Evolutionary conservation across 2,797 vertebrate genomes (phyloP).

Genomic region (Buphagus erythrorhynchus): DNA sequence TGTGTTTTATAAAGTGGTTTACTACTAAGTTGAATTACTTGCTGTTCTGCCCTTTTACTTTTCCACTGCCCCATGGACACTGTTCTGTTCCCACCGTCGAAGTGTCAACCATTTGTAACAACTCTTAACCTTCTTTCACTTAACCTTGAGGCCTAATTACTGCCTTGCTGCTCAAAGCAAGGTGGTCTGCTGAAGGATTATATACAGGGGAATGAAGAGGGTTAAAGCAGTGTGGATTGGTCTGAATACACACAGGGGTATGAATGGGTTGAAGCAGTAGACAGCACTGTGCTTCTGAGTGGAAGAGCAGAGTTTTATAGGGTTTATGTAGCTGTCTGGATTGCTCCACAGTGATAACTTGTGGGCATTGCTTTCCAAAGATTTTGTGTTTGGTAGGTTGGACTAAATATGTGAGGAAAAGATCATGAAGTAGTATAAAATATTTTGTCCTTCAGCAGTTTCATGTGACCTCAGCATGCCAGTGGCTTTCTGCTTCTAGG

Average conservation of each 20-base stretch:
- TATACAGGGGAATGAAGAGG: not conserved
- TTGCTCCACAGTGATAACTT: not conserved
- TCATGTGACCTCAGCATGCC: fast-evolving
- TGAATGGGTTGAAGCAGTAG: not conserved
- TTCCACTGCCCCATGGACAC: fast-evolving
- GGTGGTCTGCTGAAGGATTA: not conserved
- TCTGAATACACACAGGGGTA: too few relatives aligned
- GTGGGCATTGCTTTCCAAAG: not conserved
- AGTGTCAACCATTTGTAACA: not conserved
- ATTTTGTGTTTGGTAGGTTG: not conserved
- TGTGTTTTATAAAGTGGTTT: not conserved
- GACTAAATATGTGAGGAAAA: not conserved
- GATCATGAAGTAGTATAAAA: not conserved
- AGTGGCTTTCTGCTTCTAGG: not conserved
- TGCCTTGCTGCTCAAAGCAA: not conserved
- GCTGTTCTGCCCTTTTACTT: not conserved
- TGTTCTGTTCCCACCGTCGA: not conserved
- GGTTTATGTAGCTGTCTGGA: not conserved
- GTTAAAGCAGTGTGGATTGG: not conserved
- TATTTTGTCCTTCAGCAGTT: not conserved
- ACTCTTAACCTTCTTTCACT: not conserved
- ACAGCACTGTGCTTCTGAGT: not conserved
- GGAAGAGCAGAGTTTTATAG: not conserved
- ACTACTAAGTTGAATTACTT: not conserved
- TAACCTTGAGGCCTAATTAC: not conserved